Evolutionary conservation across 2,888 invertebrate genomes (phyloP).

Genomic region (Orthonevra nobilis): DNA sequence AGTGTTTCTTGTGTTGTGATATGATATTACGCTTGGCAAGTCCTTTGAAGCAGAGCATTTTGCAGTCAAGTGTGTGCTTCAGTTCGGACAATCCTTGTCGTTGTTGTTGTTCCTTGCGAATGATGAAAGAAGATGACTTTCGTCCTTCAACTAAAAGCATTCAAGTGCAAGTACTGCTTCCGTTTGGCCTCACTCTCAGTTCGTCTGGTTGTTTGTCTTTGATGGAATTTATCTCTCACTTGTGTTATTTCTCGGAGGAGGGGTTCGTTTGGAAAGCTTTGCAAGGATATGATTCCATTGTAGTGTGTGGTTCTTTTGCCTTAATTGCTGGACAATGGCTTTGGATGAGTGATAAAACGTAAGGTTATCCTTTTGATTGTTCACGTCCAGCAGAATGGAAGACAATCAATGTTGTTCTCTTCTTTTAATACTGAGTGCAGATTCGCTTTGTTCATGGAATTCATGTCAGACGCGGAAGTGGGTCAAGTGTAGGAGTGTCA

Average conservation of each 20-base stretch:
- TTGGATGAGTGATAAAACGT: constrained; percentile 59
- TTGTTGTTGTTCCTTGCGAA: no score
- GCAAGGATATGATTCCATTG: constrained; percentile 55
- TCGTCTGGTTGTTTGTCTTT: constrained; percentile 35
- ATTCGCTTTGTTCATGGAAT: constrained; percentile 11
- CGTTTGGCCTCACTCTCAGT: background rate
- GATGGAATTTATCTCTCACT: constrained; percentile 37
- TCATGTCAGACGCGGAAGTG: constrained; percentile 12
- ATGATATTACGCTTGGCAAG: constrained; percentile 66
- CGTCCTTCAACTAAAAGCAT: constrained; percentile 69
- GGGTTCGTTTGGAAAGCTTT: constrained; percentile 6
- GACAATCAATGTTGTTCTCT: constrained; percentile 44
- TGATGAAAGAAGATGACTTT: constrained; percentile 37
- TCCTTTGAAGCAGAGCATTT: constrained; percentile 60
- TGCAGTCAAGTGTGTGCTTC: constrained; percentile 37
- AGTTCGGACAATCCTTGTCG: background rate
- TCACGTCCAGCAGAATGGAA: constrained; percentile 39
- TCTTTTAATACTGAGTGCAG: constrained; percentile 1
- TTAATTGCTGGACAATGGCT: constrained; percentile 66
- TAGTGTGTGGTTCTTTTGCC: constrained; percentile 48
- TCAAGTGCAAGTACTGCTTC: constrained; percentile 56
- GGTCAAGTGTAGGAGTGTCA: constrained; percentile 17
- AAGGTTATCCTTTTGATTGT: constrained; percentile 52
- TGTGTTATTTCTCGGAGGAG: background rate
- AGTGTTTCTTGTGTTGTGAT: constrained; percentile 69